These are phyloP conservation scores for Hybognathus amarus DNA, from an alignment of 2,797 vertebrate genomes.

Conservation along the genomic window DNA sequence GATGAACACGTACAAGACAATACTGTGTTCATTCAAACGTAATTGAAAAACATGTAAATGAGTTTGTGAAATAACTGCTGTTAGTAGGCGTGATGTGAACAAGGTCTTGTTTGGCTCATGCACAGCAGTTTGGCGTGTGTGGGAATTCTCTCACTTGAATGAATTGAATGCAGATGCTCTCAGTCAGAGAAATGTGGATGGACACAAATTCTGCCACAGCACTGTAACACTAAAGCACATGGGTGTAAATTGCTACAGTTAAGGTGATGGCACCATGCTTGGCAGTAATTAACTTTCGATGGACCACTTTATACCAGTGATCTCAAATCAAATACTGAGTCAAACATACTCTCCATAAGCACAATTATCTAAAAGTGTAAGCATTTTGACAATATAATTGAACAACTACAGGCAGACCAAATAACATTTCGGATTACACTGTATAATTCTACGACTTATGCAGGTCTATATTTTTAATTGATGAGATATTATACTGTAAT, in stretches of 20 bases:
- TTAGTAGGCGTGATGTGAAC: conserved; percentile 27
- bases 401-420: background rate
- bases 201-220: background rate
- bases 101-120: conserved; percentile 28
- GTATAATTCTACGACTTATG: too few species aligned
- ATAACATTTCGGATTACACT: background rate
- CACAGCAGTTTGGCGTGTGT: conserved; percentile 4
- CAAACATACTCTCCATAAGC: background rate
- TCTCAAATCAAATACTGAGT: background rate
- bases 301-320: background rate
- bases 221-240: background rate
- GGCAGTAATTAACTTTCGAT: background rate
- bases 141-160: conserved; percentile 14
- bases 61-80: conserved; percentile 30
- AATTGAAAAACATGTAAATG: conserved; percentile 47
- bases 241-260: background rate
- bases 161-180: conserved; percentile 2
- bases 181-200: conserved; percentile 8
- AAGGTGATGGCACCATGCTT: background rate
- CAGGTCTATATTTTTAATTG: background rate
- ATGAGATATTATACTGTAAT: too few species aligned
- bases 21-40: conserved; percentile 6
- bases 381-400: background rate
- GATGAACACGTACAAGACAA: background rate
- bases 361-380: background rate